These are phyloP conservation scores for Erythrocercus mccallii DNA, from an alignment of 2,113 vertebrate species.

Conservation along the genomic window DNA sequence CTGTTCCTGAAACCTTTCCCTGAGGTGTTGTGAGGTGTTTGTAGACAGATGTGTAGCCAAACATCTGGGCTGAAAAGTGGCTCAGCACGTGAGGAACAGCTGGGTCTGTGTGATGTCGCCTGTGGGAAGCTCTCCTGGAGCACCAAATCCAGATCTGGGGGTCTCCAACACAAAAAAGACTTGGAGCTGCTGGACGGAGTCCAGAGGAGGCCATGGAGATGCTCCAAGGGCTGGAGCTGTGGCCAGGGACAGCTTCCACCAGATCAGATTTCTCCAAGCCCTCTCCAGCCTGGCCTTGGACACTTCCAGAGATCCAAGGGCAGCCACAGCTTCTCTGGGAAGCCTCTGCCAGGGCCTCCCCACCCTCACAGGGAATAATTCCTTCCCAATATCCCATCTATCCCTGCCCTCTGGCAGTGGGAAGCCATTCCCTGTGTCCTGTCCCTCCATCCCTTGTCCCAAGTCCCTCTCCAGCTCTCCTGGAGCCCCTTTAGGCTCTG, in stretches of 20 bases:
- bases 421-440: background rate
- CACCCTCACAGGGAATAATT: fast-evolving
- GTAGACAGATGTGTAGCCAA: background rate
- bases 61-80: background rate
- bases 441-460: background rate
- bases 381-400: background rate
- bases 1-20: background rate
- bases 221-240: background rate
- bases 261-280: background rate
- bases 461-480: background rate
- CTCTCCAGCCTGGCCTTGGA: fast-evolving
- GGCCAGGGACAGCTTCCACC: background rate
- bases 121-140: background rate
- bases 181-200: background rate
- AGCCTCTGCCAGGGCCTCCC: fast-evolving
- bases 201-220: background rate
- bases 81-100: background rate
- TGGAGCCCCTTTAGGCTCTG: background rate
- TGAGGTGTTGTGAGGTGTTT: background rate
- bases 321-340: background rate
- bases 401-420: background rate
- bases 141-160: background rate
- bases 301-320: background rate
- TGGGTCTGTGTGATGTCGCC: background rate
- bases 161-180: background rate